Evolutionary conservation across 2,113 vertebrate species (phyloP).

Genomic region (Prietella phreatophila): DNA sequence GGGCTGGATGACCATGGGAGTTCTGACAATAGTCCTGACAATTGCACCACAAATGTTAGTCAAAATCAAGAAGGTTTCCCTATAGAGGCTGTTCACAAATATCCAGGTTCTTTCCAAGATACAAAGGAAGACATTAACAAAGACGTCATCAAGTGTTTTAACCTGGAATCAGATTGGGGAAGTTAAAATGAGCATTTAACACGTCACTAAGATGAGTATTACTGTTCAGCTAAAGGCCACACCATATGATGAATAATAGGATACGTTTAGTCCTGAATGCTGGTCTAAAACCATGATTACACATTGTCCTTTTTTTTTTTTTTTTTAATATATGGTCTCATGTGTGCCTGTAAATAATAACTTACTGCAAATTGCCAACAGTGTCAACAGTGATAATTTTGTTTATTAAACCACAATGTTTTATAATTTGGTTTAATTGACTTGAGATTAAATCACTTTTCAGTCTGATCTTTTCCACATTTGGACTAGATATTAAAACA

Average conservation of each 20-base stretch:
- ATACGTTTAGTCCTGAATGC: not conserved
- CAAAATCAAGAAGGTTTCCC: not conserved
- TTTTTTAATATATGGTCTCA: not conserved
- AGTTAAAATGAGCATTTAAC: not conserved
- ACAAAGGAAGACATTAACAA: not conserved
- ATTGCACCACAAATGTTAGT: no score
- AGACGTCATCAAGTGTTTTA: not conserved
- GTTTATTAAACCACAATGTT: not conserved
- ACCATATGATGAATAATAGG: not conserved
- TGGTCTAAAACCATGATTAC: not conserved
- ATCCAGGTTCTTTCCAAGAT: not conserved
- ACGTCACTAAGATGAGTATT: not conserved
- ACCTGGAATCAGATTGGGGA: not conserved
- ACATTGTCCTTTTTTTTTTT: not conserved
- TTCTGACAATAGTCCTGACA: not conserved
- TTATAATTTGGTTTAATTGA: not conserved
- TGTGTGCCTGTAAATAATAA: not conserved
- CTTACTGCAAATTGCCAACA: not conserved
- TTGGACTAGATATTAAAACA: not conserved
- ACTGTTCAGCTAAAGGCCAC: not conserved
- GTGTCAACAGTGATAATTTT: not conserved
- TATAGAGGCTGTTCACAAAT: not conserved
- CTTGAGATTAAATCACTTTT: not conserved
- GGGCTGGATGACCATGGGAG: not conserved
- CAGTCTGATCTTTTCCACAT: not conserved